A percentile compares a stretch with the other conserved stretches of the same genome.
phyloP scores from a whole-genome alignment of 2,797 vertebrate genomes.

The Naso thynnoides region DNA sequence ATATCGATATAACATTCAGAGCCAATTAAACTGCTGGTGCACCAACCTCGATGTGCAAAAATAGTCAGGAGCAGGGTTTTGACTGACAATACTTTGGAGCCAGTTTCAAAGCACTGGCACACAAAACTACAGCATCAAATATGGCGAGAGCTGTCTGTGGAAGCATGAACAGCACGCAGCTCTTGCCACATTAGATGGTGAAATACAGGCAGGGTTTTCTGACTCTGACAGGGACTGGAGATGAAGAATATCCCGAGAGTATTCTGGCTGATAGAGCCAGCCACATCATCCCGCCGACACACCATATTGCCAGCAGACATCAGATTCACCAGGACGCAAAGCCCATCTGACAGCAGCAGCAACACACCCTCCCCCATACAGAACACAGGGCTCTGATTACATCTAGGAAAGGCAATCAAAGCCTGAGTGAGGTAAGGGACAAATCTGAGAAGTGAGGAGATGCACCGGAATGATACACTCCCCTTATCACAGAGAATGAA shows the following conservation, averaged over 20 bases:
- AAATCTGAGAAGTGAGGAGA: conserved; percentile 60
- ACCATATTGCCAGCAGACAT: conserved; percentile 73
- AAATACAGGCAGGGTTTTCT: conserved; percentile 63
- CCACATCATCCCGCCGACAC: conserved; percentile 58
- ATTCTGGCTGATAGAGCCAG: conserved; percentile 67
- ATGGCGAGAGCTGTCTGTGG: conserved; percentile 56
- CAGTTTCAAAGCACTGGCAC: conserved; percentile 71
- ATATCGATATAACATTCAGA: conserved; percentile 63
- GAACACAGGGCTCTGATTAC: conserved; percentile 63
- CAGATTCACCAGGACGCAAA: conserved; percentile 67
- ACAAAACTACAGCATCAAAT: conserved; percentile 67
- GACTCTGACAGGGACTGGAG: conserved; percentile 61
- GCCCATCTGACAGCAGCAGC: conserved; percentile 63
- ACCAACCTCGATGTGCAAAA: conserved; percentile 65
- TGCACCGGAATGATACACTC: conserved; percentile 64
- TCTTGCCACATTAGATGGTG: conserved; percentile 66
- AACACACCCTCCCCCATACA: conserved; percentile 48
- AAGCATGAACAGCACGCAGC: conserved; percentile 63
- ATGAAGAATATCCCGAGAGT: conserved; percentile 71
- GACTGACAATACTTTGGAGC: conserved; percentile 78
- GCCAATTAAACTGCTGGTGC: conserved; percentile 75
- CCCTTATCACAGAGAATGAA: conserved; percentile 62
- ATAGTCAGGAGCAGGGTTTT: conserved; percentile 64
- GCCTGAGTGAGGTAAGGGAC: conserved; percentile 50
- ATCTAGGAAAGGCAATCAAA: conserved; percentile 76